Base-by-base conservation (phyloP, 2,113 vertebrate genomes). In the Sinocyclocheilus maitianheensis region DNA sequence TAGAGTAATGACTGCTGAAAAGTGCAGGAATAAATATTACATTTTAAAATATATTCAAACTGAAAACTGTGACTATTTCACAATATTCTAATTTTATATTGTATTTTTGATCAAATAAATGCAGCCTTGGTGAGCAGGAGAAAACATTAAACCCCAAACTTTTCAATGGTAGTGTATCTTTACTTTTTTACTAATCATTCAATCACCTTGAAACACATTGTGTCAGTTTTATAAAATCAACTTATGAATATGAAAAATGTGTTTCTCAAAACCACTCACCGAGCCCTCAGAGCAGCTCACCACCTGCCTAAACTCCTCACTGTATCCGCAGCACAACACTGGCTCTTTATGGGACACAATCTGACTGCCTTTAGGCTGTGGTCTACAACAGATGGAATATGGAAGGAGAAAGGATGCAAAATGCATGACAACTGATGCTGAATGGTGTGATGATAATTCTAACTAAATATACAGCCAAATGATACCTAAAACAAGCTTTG, bases 201-300 rank as follows among this genome's bases (percentile, higher is more conserved):
- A 55, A 18, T 55, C 53, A 55, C 53, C 53, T 55, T 55, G 53
- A 55, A 58, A 58, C 55, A 58, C 4, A 22, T 58, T 22, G 18
- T 8, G 18, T 60, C 55, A 7, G 20, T 60, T 71, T 22, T 71
- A 9, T 10, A 72, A 11, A 3, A 9, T 37, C 16, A 4, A 51
- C 6, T 14, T 53, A 18, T 30, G 75, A 53, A 13, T 46, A 77
- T 30, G 10, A 20, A 14, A 34, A 24, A 71, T 71, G 62, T 43
- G 37, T 46, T 16, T 34, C 48, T 37, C 40, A 81, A 69, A 81
- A 22, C 13, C 76, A 77, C 96, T 96, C 93, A 96, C 95, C 18
- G 95, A 96, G 37, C 91, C 92, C 77, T 96, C 92, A 0, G 92
- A 93, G 91, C 95, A 96, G 94, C 94, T 96, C 89, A 96, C 93